A percentile compares a stretch with the other conserved stretches of the same genome.
These are phyloP conservation scores for Cebuella pygmaea DNA, from an alignment of 2,797 vertebrate genomes.

Conservation along the genomic window DNA sequence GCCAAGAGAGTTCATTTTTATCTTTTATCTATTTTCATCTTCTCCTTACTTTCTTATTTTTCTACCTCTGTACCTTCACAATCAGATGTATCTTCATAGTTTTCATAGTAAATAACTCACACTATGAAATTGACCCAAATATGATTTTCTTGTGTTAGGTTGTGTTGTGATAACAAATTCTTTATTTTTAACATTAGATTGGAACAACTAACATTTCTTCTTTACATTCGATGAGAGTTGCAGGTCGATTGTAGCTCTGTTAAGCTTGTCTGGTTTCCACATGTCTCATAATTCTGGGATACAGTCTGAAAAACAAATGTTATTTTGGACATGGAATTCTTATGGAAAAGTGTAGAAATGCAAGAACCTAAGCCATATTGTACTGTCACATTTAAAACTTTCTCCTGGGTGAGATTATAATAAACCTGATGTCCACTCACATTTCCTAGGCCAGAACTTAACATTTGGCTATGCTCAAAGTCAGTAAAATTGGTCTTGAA, in stretches of 20 bases:
- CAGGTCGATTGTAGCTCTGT: neutral
- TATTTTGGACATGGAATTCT: neutral
- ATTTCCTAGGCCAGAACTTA: neutral
- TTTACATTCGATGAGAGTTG: neutral
- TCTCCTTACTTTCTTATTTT: neutral
- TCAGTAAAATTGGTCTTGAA: neutral
- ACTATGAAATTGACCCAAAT: neutral
- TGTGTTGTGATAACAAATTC: neutral
- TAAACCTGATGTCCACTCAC: neutral
- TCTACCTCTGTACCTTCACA: neutral
- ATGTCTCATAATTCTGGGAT: neutral
- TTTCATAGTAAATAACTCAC: neutral
- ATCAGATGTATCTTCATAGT: neutral
- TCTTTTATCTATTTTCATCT: neutral
- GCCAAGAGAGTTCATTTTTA: neutral
- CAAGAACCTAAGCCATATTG: neutral
- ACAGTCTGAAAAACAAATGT: neutral
- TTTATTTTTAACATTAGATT: neutral
- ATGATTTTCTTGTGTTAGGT: neutral
- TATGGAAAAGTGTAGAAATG: neutral
- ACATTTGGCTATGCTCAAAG: neutral
- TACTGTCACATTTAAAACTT: neutral
- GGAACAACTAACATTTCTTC: neutral
- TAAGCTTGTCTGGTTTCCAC: neutral
- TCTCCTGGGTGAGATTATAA: neutral